Base-by-base conservation (phyloP, 2,113 vertebrate species). In the Podiceps cristatus region DNA sequence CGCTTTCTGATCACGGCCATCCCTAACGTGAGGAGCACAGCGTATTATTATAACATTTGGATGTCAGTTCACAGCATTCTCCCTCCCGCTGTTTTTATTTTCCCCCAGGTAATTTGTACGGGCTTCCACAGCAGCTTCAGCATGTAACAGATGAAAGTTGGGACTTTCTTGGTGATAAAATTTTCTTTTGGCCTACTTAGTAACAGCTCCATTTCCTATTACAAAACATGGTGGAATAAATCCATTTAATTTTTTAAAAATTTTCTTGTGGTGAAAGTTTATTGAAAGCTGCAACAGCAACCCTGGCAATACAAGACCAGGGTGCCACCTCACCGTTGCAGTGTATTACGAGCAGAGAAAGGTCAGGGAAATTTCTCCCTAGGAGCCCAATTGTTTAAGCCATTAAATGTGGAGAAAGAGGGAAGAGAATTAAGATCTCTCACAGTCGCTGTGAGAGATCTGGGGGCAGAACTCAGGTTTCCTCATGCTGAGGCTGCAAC, bases 291-390 rank as follows among this genome's bases (percentile, higher is more conserved):
- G n/a, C 8, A 63, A 13, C 37, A 31, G 62, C 9, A 17, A 28
- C 23, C 4, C 25, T 18, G 20, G 19, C 0, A 4, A 45, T 11
- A 16, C 0, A 0, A 74, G 23, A 83, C 18, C 24, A 67, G 22
- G 52, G 33, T 55, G 11, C 24, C 58, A 64, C 25, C 52, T 76
- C 18, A 72, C 25, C 76, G 79, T 28, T 44, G 19, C 58, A 29
- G 7, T 2, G 1, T 37, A 37, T 50, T 12, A 37, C 2, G 13
- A 83, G 44, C 72, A 86, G 47, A 86, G 62, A 86, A 59, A 91
- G 11, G 35, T 64, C 44, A 68, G 11, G 18, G n/a, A 47, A 25
- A 76, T 68, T 60, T 88, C 35, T 73, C 56, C 60, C 40, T 20
- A 10, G 12, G 27, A 66, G 7, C 4, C n/a, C 22, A 63, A 18